Evolutionary conservation across 1,140 invertebrate genomes (phyloP), one percentile per base, ranked within the genome.

Genomic region (Diploscapter pachys): DNA sequence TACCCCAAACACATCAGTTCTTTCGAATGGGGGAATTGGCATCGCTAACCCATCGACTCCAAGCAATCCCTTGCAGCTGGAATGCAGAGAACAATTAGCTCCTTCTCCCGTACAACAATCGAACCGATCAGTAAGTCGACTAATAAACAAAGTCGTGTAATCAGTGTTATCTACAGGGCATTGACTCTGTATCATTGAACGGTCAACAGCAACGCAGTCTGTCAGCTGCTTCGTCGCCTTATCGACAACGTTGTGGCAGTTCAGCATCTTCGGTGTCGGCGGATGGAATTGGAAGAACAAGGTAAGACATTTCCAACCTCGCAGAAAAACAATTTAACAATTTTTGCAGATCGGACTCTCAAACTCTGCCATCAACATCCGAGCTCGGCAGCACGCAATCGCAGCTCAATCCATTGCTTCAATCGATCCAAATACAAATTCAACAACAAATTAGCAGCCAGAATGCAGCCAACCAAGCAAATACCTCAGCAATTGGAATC

Each of bases 111-210:
- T 67, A 13, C 64, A n/a, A 51, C 48, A 2, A 65, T 68, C 64
- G 55, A 56, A 54, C 61, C 65, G 51, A 56, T 74, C 59, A 65
- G 55, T 56, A 53, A 55, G 64, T 51, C 55, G 4, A 48, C 53
- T 54, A 57, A 63, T 54, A 72, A 57, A 54, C 59, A 52, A 64
- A 72, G 62, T 63, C 56, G 54, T 54, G 62, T 63, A 63, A 63
- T 63, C 65, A 63, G 62, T 54, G 71, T 63, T 72, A 72, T 61
- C 62, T 8, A 13, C 50, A 49, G 13, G 3, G 57, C 56, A 54
- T 50, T 3, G 49, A 59, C 50, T 5, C n/a, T 53, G 13, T 67
- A 48, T 54, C 65, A 52, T 9, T 48, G 48, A 68, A 68, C 2
- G 66, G 66, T 5, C 6, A 55, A 5, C 8, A 49, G 13, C 66